Evolutionary conservation across 2,113 vertebrate genomes (phyloP).

Genomic region (Odontophorus gujanensis): DNA sequence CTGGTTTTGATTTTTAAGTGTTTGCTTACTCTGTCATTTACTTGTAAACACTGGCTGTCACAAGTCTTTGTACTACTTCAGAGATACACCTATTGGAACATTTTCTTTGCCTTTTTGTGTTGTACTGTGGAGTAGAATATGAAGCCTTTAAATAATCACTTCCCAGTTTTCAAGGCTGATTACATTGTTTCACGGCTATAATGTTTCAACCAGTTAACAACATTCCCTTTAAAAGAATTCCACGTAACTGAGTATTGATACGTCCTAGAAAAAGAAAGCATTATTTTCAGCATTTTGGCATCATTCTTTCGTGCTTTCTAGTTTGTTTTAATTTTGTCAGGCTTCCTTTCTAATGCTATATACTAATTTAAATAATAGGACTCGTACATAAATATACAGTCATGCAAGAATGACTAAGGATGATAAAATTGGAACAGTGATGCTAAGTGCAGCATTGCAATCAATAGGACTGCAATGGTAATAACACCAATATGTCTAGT

Average conservation of each 20-base stretch:
- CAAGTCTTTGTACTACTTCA: background rate
- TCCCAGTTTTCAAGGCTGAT: conserved; percentile 38
- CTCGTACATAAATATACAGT: conserved; percentile 68
- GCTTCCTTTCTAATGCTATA: conserved; percentile 58
- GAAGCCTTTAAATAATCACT: conserved; percentile 31
- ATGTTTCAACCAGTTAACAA: background rate
- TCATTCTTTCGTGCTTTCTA: conserved; percentile 42
- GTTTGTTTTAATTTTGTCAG: conserved; percentile 65
- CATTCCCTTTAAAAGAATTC: conserved; percentile 13
- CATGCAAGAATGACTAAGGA: conserved; percentile 73
- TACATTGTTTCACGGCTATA: conserved; percentile 29
- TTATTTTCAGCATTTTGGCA: conserved; percentile 46
- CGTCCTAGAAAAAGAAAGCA: background rate
- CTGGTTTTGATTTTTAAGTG: background rate
- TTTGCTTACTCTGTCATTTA: background rate
- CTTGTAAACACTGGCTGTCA: background rate
- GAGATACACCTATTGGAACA: background rate
- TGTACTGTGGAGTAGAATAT: background rate
- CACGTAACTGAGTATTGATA: background rate
- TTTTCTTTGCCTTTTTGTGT: background rate
- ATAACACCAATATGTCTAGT: conserved; percentile 67
- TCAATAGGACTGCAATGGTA: conserved; percentile 72
- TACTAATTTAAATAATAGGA: conserved; percentile 71
- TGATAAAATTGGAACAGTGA: conserved; percentile 73
- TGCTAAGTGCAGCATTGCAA: conserved; percentile 71